Conservation (phyloP, 2,797 vertebrate species). For the Enteromius unitaeniatus region DNA sequence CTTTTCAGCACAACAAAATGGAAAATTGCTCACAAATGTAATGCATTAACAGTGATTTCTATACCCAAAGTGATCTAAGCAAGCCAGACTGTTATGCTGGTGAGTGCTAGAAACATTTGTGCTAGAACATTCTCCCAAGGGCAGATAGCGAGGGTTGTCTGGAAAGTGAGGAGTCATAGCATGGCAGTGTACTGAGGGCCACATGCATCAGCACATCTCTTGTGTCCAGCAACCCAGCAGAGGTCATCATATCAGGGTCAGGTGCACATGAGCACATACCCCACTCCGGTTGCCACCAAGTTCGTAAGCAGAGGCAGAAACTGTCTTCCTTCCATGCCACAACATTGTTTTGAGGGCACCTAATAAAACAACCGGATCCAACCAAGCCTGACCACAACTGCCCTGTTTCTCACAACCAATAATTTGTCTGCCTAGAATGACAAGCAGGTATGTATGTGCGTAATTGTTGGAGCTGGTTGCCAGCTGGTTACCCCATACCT, state of each 20-base stretch:
- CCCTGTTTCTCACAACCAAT: conserved; percentile 30
- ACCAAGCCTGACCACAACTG: conserved; percentile 33
- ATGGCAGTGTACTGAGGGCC: conserved; percentile 45
- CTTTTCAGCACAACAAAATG: not conserved
- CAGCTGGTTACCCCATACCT: not conserved
- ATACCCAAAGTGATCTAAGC: conserved; percentile 31
- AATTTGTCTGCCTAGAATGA: conserved; percentile 32
- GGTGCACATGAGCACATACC: conserved; percentile 34
- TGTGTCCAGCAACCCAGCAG: conserved; percentile 17
- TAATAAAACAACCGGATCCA: conserved; percentile 44
- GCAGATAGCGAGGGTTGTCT: conserved; percentile 35
- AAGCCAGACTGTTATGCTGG: conserved; percentile 7
- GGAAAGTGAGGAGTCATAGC: conserved; percentile 48
- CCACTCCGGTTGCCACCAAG: conserved; percentile 32
- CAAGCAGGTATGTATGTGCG: conserved; percentile 42
- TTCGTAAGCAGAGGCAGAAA: conserved; percentile 43
- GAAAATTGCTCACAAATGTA: not conserved
- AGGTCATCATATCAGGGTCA: conserved; percentile 42
- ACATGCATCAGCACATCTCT: conserved; percentile 44
- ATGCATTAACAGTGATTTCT: not conserved
- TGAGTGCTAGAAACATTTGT: conserved; percentile 36
- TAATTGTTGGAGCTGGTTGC: conserved; percentile 10
- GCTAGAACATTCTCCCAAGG: conserved; percentile 53
- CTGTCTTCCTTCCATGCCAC: conserved; percentile 13
- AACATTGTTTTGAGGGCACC: conserved; percentile 47